phyloP scores from a whole-genome alignment of 2,888 invertebrate genomes.

The Gastrophysa polygoni region DNA sequence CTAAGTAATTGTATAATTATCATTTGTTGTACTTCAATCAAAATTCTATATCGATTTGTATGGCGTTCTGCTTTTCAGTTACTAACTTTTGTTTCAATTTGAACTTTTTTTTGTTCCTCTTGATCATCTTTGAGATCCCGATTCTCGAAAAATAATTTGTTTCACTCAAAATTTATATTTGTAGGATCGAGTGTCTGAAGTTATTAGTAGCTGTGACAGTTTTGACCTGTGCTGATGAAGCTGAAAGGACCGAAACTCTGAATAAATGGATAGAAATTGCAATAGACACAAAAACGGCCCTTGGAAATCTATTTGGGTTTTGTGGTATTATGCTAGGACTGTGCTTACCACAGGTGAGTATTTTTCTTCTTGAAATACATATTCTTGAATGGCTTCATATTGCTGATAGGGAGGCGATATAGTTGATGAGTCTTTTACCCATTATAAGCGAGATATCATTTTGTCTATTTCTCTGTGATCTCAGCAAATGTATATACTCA shows the following conservation, averaged over 20 bases:
- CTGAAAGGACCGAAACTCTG: constrained; percentile 82
- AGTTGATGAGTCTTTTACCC: no score
- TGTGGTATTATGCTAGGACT: constrained; percentile 90
- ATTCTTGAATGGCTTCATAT: no score
- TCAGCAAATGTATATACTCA: no score
- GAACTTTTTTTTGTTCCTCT: no score
- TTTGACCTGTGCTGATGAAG: constrained; percentile 82
- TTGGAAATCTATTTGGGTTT: constrained; percentile 92
- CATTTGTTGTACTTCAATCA: no score
- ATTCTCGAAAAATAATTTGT: not conserved
- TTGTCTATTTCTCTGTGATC: no score
- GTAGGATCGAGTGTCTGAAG: constrained; percentile 83
- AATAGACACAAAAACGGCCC: constrained; percentile 86
- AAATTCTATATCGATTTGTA: no score
- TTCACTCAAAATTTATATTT: constrained; percentile 47
- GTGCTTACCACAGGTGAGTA: constrained; percentile 80
- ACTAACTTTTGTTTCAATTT: no score
- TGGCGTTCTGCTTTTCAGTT: no score
- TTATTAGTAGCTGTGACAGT: constrained; percentile 87
- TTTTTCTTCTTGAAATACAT: not conserved
- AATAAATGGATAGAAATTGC: constrained; percentile 95
- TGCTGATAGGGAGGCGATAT: no score
- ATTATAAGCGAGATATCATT: no score
- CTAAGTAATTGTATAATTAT: no score
- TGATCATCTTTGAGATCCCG: not conserved